Base-by-base conservation (phyloP, 2,888 invertebrate genomes). In the Nineta flava region DNA sequence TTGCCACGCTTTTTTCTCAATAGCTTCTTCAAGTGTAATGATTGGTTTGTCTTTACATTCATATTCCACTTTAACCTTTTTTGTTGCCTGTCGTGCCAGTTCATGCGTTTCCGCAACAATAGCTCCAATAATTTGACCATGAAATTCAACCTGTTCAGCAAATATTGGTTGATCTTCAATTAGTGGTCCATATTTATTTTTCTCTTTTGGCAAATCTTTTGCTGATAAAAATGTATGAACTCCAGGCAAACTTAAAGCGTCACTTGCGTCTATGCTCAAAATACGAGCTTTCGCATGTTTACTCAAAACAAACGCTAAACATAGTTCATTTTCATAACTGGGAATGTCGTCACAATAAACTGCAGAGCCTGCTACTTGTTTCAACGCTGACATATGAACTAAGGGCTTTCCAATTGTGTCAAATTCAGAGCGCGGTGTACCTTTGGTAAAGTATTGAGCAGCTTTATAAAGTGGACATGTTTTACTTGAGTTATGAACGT, bases 281-380 rank as follows among this genome's bases (percentile, higher is more conserved):
- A 95, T 76, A 57, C 79, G 82, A 0, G 94, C 95, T 60, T 90
- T 83, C 0, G 94, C 79, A 66, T 77, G 81, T 0, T 80, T 80
- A 58, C 92, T 92, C 1, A 83, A 59, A 0, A 95, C 92, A 44
- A 87, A 73, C 0, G 81, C 80, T 58, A 92, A 67, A 59, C 87
- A 88, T 2, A 93, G 67, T 64, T 95, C 94, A 46, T 81, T 79
- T 58, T 79, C 76, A 54, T 75, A 75, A 46, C 65, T 69, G 0
- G 91, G 90, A 57, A 92, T 83, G 61, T 96, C 96, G 62, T 93
- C 93, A 55, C 85, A 82, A 62, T 94, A 96, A 47, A 87, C 71
- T 0, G 95, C 94, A 71, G 95, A 94, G 2, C 95, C 19, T 1
- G 91, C 84, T 1, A 85, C 84, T 68, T 96, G 95, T 62, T 93